Conservation (phyloP, 2,113 vertebrate genomes). For the Labeo rohita region DNA sequence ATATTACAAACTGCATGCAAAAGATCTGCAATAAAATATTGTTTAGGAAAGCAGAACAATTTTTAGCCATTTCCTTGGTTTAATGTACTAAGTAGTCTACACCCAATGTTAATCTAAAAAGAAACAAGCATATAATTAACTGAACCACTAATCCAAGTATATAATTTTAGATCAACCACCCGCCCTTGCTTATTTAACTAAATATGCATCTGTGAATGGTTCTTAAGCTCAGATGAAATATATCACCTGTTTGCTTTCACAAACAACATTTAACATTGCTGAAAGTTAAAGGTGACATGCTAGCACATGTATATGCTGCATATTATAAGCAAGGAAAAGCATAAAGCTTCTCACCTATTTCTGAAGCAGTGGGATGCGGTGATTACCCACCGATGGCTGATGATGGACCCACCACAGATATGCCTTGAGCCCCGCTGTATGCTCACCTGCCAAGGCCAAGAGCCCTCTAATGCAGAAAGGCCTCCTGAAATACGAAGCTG, state of each 20-base stretch:
- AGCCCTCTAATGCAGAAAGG: slow-evolving; percentile 55
- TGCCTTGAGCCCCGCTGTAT: slow-evolving; percentile 57
- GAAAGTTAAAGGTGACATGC: background rate
- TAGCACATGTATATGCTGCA: background rate
- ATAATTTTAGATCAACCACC: background rate
- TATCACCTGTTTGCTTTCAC: background rate
- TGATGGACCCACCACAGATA: slow-evolving; percentile 61
- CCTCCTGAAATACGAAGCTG: slow-evolving; percentile 64
- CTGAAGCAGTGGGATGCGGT: slow-evolving; percentile 67
- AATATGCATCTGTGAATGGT: background rate
- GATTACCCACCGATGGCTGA: slow-evolving; percentile 60
- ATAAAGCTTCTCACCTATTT: slow-evolving; percentile 28
- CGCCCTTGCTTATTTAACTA: background rate
- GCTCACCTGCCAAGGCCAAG: slow-evolving; percentile 74
- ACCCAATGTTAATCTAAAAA: background rate
- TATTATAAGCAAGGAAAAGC: background rate
- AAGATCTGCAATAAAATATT: background rate
- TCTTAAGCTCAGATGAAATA: background rate
- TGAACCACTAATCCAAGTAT: background rate
- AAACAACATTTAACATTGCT: background rate
- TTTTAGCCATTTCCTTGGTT: background rate
- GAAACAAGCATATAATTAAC: background rate
- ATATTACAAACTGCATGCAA: background rate
- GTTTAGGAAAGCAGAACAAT: background rate
- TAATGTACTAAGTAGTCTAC: background rate